Evolutionary conservation across 2,888 invertebrate genomes (phyloP).

Genomic region (Drosophila lacicola): DNA sequence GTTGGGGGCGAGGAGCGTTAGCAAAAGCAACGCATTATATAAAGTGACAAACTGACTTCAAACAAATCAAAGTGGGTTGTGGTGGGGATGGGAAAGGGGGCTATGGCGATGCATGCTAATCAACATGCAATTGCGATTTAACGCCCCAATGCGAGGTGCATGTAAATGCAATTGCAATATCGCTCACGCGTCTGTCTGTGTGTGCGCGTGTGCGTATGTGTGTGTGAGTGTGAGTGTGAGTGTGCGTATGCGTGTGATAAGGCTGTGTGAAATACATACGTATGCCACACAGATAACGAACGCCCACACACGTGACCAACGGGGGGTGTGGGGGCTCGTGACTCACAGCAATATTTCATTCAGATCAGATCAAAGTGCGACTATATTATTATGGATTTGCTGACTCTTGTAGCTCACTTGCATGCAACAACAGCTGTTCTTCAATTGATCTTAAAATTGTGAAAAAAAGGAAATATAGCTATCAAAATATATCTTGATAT

Average conservation of each 20-base stretch:
- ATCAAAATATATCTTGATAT: no score
- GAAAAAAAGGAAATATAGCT: no score
- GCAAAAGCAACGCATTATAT: constrained; percentile 52
- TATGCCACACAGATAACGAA: neutral
- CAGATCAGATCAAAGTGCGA: neutral
- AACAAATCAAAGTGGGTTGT: constrained; percentile 16
- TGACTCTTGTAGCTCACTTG: no score
- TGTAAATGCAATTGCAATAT: constrained; percentile 44
- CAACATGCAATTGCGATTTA: constrained; percentile 71
- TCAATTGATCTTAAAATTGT: no score
- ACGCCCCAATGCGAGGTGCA: constrained; percentile 50
- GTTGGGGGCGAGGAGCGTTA: constrained; percentile 6
- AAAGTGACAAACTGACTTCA: constrained; percentile 47
- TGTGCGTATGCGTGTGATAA: neutral
- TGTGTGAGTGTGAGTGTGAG: neutral
- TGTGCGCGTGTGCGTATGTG: neutral
- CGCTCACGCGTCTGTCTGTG: neutral
- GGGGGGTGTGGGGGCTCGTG: constrained; percentile 5
- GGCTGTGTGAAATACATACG: neutral
- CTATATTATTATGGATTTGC: no score
- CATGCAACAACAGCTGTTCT: no score
- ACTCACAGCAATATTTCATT: neutral
- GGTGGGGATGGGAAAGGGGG: neutral
- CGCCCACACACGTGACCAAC: constrained; percentile 20
- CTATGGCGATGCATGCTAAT: constrained; percentile 55